phyloP scores from a whole-genome alignment of 35 echinoderm and acorn worm genomes.

The Amphiura filiformis region DNA sequence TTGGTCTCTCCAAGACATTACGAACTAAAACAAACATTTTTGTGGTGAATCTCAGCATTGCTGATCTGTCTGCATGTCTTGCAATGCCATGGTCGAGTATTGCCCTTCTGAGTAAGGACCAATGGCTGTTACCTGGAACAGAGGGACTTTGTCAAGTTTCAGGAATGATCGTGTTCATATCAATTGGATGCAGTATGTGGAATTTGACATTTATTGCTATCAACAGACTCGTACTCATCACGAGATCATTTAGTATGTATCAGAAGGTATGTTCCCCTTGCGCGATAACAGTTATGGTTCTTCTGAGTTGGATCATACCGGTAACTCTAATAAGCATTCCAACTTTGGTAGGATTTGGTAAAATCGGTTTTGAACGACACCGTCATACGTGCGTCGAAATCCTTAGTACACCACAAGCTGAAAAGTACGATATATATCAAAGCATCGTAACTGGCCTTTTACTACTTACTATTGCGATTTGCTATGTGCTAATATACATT shows the following conservation, averaged over 20 bases:
- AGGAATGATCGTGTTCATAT: background rate
- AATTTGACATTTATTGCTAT: background rate
- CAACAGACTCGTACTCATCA: slow-evolving; percentile 23
- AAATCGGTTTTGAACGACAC: slow-evolving; percentile 26
- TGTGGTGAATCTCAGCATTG: background rate
- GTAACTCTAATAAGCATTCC: slow-evolving; percentile 5
- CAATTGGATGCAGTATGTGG: background rate
- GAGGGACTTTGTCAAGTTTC: background rate
- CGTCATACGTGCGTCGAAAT: background rate
- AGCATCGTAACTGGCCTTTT: slow-evolving; percentile 39
- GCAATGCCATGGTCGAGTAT: background rate
- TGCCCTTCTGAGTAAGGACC: background rate
- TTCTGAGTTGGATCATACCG: slow-evolving; percentile 31
- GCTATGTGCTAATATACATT: slow-evolving; percentile 55
- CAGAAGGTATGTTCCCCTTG: background rate
- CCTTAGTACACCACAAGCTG: background rate
- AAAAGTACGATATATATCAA: slow-evolving; percentile 38
- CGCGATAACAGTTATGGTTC: slow-evolving; percentile 5
- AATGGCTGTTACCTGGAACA: background rate
- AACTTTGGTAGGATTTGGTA: background rate
- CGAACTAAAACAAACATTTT: slow-evolving; percentile 16
- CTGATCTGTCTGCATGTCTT: background rate
- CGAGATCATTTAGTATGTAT: background rate
- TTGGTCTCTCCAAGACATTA: background rate
- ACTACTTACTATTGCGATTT: slow-evolving; percentile 44